Evolutionary conservation across 2,113 vertebrate genomes (phyloP).

Genomic region (Phylloscopus trochiloides): DNA sequence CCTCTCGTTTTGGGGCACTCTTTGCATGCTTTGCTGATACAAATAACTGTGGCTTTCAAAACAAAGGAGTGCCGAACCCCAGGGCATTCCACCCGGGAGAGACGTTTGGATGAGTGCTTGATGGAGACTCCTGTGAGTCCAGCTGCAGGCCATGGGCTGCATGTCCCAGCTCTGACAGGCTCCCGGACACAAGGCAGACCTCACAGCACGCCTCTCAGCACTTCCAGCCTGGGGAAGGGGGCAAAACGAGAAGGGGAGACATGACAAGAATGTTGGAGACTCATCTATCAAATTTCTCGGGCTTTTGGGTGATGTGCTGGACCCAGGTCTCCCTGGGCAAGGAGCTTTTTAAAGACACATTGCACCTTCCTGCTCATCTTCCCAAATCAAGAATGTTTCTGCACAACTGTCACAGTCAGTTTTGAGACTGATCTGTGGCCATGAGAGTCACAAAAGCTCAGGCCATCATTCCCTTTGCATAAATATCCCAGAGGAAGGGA

Average conservation of each 20-base stretch:
- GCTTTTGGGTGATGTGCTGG: constrained; percentile 1
- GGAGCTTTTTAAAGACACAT: constrained; percentile 30
- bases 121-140: constrained; percentile 63
- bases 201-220: constrained; percentile 69
- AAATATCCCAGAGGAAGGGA: background rate
- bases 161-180: constrained; percentile 74
- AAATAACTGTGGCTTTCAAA: constrained; percentile 68
- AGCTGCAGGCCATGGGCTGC: constrained; percentile 74
- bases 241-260: constrained; percentile 32
- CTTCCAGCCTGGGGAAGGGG: background rate
- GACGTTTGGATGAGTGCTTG: constrained; percentile 66
- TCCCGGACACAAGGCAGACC: constrained; percentile 78
- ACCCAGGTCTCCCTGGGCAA: constrained; percentile 11
- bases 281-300: constrained; percentile 69
- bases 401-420: rapidly evolving
- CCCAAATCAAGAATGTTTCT: background rate
- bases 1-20: background rate
- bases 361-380: background rate
- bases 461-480: background rate
- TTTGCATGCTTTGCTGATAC: constrained; percentile 46
- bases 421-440: background rate
- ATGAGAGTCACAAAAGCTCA: background rate
- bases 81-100: constrained; percentile 53
- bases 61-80: constrained; percentile 60
- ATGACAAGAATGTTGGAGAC: constrained; percentile 48